A percentile compares a stretch with the other conserved stretches of the same genome.
Conservation (phyloP, 2,888 invertebrate genomes). For the Biston betularia region DNA sequence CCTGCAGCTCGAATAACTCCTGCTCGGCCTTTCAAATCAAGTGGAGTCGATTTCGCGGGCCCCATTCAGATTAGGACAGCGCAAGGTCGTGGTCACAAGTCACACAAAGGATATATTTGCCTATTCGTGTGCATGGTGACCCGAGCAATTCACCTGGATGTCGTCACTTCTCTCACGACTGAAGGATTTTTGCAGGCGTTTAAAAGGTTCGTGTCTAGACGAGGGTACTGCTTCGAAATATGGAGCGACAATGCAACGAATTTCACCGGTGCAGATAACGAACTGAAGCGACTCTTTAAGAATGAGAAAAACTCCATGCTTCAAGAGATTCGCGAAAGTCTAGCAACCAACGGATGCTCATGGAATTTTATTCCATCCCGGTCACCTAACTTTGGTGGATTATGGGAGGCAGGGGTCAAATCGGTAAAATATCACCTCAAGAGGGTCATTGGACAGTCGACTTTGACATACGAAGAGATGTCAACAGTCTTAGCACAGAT, state of each 20-base stretch:
- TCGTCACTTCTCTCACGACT: not conserved
- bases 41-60: too few species aligned
- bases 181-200: not conserved
- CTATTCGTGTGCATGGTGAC: not conserved
- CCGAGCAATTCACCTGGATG: not conserved
- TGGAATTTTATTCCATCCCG: not conserved
- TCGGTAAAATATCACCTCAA: not conserved
- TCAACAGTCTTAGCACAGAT: not conserved
- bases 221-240: not conserved
- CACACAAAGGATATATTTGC: too few species aligned
- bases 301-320: not conserved
- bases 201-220: not conserved
- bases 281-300: not conserved
- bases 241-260: not conserved
- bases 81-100: too few species aligned
- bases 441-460: not conserved
- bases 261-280: not conserved
- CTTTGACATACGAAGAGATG: not conserved
- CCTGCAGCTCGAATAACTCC: not conserved
- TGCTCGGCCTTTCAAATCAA: not conserved
- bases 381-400: not conserved
- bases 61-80: too few species aligned
- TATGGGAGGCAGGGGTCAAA: conserved; percentile 3
- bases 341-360: not conserved
- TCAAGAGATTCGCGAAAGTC: not conserved